phyloP scores from a whole-genome alignment of 2,113 vertebrate genomes.

The Nanorana parkeri region DNA sequence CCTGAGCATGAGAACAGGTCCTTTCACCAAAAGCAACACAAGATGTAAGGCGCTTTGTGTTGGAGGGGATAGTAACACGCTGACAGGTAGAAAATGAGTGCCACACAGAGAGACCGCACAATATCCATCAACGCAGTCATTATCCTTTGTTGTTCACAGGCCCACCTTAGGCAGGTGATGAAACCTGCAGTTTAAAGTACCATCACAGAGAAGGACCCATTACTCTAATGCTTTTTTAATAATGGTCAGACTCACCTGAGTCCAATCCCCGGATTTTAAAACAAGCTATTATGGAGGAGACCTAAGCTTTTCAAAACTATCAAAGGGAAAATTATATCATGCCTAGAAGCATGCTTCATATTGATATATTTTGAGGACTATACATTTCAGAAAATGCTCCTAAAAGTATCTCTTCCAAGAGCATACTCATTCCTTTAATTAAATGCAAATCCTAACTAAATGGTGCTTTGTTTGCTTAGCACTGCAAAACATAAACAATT shows the following conservation, averaged over 20 bases:
- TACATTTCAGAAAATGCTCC: too few species aligned
- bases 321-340: background rate
- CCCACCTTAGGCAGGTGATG: constrained; percentile 78
- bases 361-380: background rate
- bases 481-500: too few species aligned
- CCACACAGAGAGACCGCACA: constrained; percentile 70
- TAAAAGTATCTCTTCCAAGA: too few species aligned
- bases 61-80: constrained; percentile 56
- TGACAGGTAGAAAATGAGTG: constrained; percentile 68
- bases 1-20: constrained; percentile 63
- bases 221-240: constrained; percentile 61
- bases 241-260: constrained; percentile 20
- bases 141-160: constrained; percentile 79
- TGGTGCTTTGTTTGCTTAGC: too few species aligned
- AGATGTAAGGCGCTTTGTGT: constrained; percentile 51
- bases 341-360: background rate
- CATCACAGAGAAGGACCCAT: constrained; percentile 64
- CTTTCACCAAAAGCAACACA: constrained; percentile 66
- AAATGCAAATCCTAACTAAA: too few species aligned
- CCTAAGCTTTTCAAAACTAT: background rate
- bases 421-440: too few species aligned
- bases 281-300: background rate
- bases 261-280: background rate
- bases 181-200: constrained; percentile 83
- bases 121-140: constrained; percentile 78